Evolutionary conservation across 2,888 invertebrate genomes (phyloP).

Genomic region (Protodeltote pygarga): DNA sequence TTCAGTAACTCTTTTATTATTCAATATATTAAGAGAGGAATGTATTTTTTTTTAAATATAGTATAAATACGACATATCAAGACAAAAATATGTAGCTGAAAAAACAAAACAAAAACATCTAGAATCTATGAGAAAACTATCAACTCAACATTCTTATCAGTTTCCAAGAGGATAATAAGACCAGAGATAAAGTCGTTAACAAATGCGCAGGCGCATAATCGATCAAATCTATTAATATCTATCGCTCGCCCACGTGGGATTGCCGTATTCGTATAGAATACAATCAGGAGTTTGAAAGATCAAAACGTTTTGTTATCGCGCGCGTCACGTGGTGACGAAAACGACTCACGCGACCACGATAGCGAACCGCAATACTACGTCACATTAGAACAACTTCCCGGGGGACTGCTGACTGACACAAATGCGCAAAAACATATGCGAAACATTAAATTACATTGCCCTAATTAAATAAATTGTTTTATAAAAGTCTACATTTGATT

Average conservation of each 20-base stretch:
- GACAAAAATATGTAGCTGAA: slow-evolving; percentile 13
- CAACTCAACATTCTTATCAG: slow-evolving; percentile 28
- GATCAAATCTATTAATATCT: slow-evolving; percentile 40
- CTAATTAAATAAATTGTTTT: not conserved
- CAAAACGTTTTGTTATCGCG: slow-evolving; percentile 32
- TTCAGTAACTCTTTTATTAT: no score
- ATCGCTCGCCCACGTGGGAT: slow-evolving; percentile 25
- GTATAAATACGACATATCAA: no score
- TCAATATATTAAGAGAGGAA: no score
- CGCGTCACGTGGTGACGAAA: slow-evolving; percentile 17
- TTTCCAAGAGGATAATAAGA: slow-evolving; percentile 11
- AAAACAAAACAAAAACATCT: slow-evolving; percentile 9
- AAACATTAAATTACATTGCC: not conserved
- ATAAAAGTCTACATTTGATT: not conserved
- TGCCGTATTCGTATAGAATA: not conserved
- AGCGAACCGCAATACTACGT: not conserved
- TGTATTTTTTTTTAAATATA: no score
- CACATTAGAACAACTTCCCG: slow-evolving; percentile 22
- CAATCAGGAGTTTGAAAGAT: slow-evolving; percentile 3
- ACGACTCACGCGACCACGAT: slow-evolving; percentile 24
- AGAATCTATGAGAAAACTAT: slow-evolving; percentile 3
- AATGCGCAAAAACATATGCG: slow-evolving; percentile 7
- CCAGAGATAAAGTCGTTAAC: slow-evolving; percentile 22
- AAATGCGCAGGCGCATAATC: slow-evolving; percentile 30
- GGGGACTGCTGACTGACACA: slow-evolving; percentile 28